Base-by-base conservation (phyloP, 2,113 vertebrate species). In the Ceuthmochares aereus region DNA sequence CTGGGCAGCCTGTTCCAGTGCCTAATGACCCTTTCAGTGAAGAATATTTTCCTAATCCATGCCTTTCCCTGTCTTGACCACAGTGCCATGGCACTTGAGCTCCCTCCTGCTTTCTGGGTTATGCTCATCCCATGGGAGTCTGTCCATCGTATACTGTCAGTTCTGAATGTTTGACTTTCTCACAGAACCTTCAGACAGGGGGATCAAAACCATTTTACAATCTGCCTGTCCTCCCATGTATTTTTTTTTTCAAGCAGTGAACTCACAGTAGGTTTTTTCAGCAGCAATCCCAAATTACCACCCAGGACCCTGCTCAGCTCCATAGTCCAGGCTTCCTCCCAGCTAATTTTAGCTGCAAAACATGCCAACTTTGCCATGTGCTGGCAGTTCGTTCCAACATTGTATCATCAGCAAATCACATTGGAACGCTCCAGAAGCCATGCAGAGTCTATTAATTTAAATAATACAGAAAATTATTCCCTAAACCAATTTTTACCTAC, bases 401-500 rank as follows among this genome's bases (percentile, higher is more conserved):
- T 3, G 1, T 49, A 45, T 36, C 43, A 43, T 26, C 68, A 80
- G 63, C 23, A 90, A 76, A 73, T 89, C 55, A 66, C 30, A 51
- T 45, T 0, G 10, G 21, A 79, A 54, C 0, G 3, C 60, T 87
- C 30, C 73, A 81, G 64, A 81, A 95, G 68, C 70, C 68, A 67
- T 14, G 14, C 52, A 84, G 80, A 94, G 47, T 47, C 37, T 74
- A 81, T 78, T 89, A 77, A 92, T 93, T 92, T 92, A 88, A 93
- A 88, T 92, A 90, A 94, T 75, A 94, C 37, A 84, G 76, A 94
- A 89, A 81, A 91, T 81, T 56, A 87, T 84, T 93, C 60, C 80
- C 56, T n/a, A 70, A 60, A 84, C 34, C 23, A 59, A n/a, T 54
- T 89, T 89, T 68, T 91, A 60, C 52, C 66, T 89, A 78, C 51